A percentile compares a stretch with the other conserved stretches of the same genome.
These are phyloP conservation scores for Bicyclus anynana DNA, from an alignment of 1,140 invertebrate species.

Conservation along the genomic window DNA sequence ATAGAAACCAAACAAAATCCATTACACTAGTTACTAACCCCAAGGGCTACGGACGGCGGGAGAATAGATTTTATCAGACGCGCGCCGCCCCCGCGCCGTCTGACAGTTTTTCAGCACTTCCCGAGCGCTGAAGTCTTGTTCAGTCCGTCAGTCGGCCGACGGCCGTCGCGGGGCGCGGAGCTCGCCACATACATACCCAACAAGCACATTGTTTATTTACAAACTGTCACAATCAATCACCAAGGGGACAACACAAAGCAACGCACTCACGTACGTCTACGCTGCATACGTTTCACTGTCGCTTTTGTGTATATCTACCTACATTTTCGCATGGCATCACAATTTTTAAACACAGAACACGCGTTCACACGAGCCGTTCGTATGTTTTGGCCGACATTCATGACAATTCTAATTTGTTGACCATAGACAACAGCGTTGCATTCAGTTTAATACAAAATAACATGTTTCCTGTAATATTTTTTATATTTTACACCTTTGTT, in stretches of 20 bases:
- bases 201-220: constrained; percentile 57
- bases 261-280: constrained; percentile 55
- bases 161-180: constrained; percentile 47
- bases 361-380: constrained; percentile 30
- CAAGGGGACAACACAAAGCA: constrained; percentile 47
- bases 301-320: constrained; percentile 21
- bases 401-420: constrained; percentile 30
- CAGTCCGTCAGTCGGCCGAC: constrained; percentile 47
- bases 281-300: constrained; percentile 40
- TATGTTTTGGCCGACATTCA: constrained; percentile 40
- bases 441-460: constrained; percentile 1
- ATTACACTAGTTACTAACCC: constrained; percentile 6
- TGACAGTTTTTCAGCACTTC: constrained; percentile 11
- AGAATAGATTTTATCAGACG: constrained; percentile 31
- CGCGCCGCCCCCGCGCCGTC: constrained; percentile 36
- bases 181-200: constrained; percentile 22
- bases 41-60: constrained; percentile 7
- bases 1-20: neutral
- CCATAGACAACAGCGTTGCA: constrained; percentile 10
- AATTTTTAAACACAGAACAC: constrained; percentile 16
- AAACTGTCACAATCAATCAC: constrained; percentile 46
- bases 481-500: no score
- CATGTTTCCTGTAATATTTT: no score
- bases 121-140: neutral
- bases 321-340: constrained; percentile 17